These are phyloP conservation scores for Gibbula magus DNA, from an alignment of 2,888 invertebrate genomes.

Conservation along the genomic window DNA sequence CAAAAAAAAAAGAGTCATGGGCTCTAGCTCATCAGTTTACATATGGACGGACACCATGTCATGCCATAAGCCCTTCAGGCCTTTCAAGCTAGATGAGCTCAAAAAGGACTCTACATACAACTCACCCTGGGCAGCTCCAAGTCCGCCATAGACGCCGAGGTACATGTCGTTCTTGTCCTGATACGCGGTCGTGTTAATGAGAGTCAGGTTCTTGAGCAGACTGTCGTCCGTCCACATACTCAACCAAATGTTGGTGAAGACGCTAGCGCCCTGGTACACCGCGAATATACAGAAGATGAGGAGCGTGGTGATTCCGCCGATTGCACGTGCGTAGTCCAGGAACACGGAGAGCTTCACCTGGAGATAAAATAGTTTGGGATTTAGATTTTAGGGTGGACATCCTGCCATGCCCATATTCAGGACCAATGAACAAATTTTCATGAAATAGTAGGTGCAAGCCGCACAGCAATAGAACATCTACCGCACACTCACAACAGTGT, in stretches of 20 bases:
- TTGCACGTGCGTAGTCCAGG: constrained; percentile 89
- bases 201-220: constrained; percentile 58
- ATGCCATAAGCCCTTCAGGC: too few relatives aligned
- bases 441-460: too few relatives aligned
- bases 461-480: too few relatives aligned
- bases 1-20: too few relatives aligned
- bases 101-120: too few relatives aligned
- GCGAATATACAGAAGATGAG: constrained; percentile 81
- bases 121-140: constrained; percentile 70
- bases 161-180: constrained; percentile 67
- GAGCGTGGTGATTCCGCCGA: constrained; percentile 85
- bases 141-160: constrained; percentile 76
- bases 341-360: constrained; percentile 90
- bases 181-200: constrained; percentile 58
- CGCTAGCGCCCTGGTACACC: constrained; percentile 63
- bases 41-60: too few relatives aligned
- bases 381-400: too few relatives aligned
- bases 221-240: constrained; percentile 73
- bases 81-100: too few relatives aligned
- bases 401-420: too few relatives aligned
- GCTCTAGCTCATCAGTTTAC: too few relatives aligned
- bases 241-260: constrained; percentile 72
- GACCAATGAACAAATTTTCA: too few relatives aligned
- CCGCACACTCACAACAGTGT: too few relatives aligned
- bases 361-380: constrained; percentile 29